These are phyloP conservation scores for Drosophila setifemur DNA, from an alignment of 1,140 invertebrate species.

Conservation along the genomic window DNA sequence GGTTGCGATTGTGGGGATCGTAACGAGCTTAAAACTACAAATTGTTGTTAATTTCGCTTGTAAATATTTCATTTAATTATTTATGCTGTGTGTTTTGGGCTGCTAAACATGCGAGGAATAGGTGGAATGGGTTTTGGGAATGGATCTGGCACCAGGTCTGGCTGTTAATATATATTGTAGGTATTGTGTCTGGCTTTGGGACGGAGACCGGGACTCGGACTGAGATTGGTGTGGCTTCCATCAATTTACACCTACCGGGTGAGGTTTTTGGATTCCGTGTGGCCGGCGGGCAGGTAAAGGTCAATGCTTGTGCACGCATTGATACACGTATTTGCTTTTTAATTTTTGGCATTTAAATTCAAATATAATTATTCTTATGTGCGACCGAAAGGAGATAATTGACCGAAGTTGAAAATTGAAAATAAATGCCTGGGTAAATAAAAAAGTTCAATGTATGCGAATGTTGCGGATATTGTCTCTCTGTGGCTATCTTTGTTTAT, in stretches of 20 bases:
- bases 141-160: neutral
- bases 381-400: slow-evolving; percentile 3
- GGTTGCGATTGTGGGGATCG: slow-evolving; percentile 35
- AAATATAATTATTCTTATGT: slow-evolving; percentile 67
- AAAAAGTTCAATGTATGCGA: slow-evolving; percentile 51
- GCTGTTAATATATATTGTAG: too few species aligned
- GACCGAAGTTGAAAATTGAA: neutral
- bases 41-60: slow-evolving; percentile 75
- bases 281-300: slow-evolving; percentile 25
- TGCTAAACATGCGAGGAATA: slow-evolving; percentile 39
- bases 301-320: slow-evolving; percentile 55
- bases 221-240: slow-evolving; percentile 33
- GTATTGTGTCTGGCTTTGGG: neutral
- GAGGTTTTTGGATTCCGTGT: neutral
- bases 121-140: too few species aligned
- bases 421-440: slow-evolving; percentile 10
- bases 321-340: slow-evolving; percentile 53
- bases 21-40: slow-evolving; percentile 68
- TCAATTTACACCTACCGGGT: slow-evolving; percentile 62
- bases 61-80: slow-evolving; percentile 79
- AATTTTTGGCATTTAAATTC: slow-evolving; percentile 52
- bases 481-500: too few species aligned
- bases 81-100: slow-evolving; percentile 57
- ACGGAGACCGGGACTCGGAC: neutral
- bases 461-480: neutral